A percentile compares a stretch with the other conserved stretches of the same genome.
phyloP scores from a whole-genome alignment of 2,888 invertebrate genomes.

The Apodemia zela region DNA sequence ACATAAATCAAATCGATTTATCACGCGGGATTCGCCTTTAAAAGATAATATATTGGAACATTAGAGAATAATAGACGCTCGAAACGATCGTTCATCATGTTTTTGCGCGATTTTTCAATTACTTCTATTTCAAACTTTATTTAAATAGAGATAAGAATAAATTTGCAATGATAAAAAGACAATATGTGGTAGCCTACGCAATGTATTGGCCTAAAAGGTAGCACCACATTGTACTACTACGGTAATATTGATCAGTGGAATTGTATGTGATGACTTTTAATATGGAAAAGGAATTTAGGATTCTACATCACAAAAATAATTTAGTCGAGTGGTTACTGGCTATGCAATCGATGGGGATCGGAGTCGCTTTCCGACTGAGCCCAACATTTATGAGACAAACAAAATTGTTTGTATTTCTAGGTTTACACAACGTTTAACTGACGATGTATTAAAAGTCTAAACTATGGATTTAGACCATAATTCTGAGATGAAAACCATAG shows the following conservation, averaged over 20 bases:
- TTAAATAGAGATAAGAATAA: slow-evolving; percentile 2
- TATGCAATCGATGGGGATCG: too few relatives aligned
- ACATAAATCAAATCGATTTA: slow-evolving; percentile 59
- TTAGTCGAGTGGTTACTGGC: too few relatives aligned
- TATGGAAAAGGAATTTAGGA: too few relatives aligned
- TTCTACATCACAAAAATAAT: too few relatives aligned
- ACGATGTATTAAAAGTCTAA: too few relatives aligned
- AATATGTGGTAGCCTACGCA: slow-evolving; percentile 15
- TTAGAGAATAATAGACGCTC: slow-evolving; percentile 72
- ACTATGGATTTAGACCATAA: too few relatives aligned
- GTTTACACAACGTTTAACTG: too few relatives aligned
- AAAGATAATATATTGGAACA: slow-evolving; percentile 72
- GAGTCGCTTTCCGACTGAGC: too few relatives aligned
- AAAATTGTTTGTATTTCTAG: too few relatives aligned
- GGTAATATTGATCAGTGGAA: not conserved
- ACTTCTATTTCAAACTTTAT: slow-evolving; percentile 23
- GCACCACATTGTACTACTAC: not conserved
- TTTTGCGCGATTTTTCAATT: slow-evolving; percentile 42
- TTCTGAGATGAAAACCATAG: too few relatives aligned
- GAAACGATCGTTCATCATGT: slow-evolving; percentile 65
- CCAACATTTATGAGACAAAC: too few relatives aligned
- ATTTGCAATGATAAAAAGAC: slow-evolving; percentile 7
- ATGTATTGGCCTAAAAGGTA: not conserved
- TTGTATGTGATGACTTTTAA: too few relatives aligned
- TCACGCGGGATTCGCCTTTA: slow-evolving; percentile 60